Base-by-base conservation (phyloP, 2,113 vertebrate genomes). In the Hirundichthys speculiger region DNA sequence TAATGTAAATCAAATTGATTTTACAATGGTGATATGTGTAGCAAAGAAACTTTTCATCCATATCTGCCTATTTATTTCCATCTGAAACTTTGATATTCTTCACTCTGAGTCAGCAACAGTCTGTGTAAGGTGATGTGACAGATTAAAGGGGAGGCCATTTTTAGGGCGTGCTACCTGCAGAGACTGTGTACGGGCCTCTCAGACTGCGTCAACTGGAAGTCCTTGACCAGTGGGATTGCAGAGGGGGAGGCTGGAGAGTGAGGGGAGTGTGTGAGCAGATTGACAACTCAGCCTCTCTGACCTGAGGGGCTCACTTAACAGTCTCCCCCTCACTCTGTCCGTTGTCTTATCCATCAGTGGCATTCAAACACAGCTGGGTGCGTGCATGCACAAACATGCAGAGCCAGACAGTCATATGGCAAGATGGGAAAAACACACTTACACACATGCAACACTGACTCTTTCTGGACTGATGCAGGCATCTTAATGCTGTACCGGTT, bases 221-320 rank as follows among this genome's bases (percentile, higher is more conserved):
- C 82, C 80, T 89, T 87, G 80, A 73, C 80, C 75, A 49, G 30
- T 46, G 43, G 22, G 64, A 68, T 57, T 52, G 53, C 51, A 69
- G 45, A n/a, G 60, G 34, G 53, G 4, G 63, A 40, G 39, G 12
- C 50, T 19, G 20, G 3, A 6, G 64, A 16, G 51, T 20, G 45
- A 41, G 58, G 41, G 4, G 57, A 34, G 58, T 42, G 63, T 81
- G 84, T 88, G 86, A 69, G 63, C 57, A 34, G 79, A 77, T 69
- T 83, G 80, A 83, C 76, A 84, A 84, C 20, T 56, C 54, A 48
- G 65, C 34, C 22, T 68, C 61, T 72, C 21, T 60, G n/a, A 54
- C 81, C 79, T 40, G 55, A 57, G 60, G 76, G 53, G 39, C 50
- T 39, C 47, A 77, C 39, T 83, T 73, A 65, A 80, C 64, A 56